phyloP scores from a whole-genome alignment of 2,888 invertebrate species.

The Synanthedon formicaeformis region DNA sequence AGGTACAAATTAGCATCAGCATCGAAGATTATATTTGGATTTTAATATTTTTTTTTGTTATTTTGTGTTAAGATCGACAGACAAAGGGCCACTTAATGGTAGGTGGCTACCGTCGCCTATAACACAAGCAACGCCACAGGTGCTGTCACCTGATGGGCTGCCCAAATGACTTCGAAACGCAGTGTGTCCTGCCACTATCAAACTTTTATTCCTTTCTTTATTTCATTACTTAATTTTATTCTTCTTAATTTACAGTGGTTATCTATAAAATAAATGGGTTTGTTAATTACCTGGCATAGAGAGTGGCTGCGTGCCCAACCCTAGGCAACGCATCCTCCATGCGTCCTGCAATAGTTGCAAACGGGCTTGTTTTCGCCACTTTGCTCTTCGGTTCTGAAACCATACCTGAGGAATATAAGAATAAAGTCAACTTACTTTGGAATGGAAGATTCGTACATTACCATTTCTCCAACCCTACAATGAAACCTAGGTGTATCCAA shows the following conservation, averaged over 20 bases:
- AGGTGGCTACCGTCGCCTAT: too few species aligned
- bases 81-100: too few species aligned
- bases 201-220: too few species aligned
- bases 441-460: too few species aligned
- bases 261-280: too few species aligned
- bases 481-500: too few species aligned
- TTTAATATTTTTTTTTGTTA: not conserved
- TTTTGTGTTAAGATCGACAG: not conserved
- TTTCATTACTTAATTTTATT: too few species aligned
- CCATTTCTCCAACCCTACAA: too few species aligned
- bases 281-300: conserved; percentile 66
- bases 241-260: too few species aligned
- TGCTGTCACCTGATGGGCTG: conserved; percentile 46
- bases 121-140: too few species aligned
- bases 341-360: conserved; percentile 89
- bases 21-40: not conserved
- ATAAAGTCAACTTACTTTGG: not conserved
- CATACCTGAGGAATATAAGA: conserved; percentile 74
- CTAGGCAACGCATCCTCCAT: conserved; percentile 90
- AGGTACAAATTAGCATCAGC: not conserved
- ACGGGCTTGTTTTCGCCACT: conserved; percentile 91
- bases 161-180: too few species aligned
- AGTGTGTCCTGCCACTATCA: too few species aligned
- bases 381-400: conserved; percentile 92
- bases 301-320: conserved; percentile 74